Conservation (phyloP, 2,113 vertebrate genomes). For the Calidris pugnax region DNA sequence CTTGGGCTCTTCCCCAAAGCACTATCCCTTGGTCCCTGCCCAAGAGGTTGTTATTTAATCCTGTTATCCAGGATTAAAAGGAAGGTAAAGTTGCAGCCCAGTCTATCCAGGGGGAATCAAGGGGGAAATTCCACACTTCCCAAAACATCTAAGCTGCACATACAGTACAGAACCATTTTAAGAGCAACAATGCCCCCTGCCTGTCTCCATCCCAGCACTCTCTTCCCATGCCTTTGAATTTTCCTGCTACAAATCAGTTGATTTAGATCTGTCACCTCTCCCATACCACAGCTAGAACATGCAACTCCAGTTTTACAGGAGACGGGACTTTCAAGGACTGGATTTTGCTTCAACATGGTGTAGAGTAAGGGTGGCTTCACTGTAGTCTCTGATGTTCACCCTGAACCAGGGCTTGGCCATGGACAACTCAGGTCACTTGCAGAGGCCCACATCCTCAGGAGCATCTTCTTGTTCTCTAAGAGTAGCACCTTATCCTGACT, state of each 20-base stretch:
- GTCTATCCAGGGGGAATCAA: background rate
- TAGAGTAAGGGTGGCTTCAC: background rate
- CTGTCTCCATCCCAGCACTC: background rate
- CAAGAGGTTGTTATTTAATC: background rate
- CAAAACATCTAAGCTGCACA: background rate
- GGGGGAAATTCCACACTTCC: background rate
- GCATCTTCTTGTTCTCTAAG: background rate
- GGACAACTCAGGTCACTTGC: background rate
- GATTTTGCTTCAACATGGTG: background rate
- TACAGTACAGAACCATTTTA: constrained; percentile 5
- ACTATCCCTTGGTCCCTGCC: background rate
- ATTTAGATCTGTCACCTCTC: background rate
- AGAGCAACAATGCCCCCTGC: constrained; percentile 64
- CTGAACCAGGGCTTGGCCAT: background rate
- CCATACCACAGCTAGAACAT: background rate
- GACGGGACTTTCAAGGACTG: background rate
- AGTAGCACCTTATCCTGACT: background rate
- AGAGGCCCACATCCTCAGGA: background rate
- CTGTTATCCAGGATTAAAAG: background rate
- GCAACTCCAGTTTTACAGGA: background rate
- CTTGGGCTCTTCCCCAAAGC: background rate
- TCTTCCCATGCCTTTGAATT: background rate
- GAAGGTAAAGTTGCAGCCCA: background rate
- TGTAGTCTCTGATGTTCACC: background rate
- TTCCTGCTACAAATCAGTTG: background rate